These are phyloP conservation scores for Scaptomyza cyrtandrae DNA, from an alignment of 2,888 invertebrate species.

Conservation along the genomic window DNA sequence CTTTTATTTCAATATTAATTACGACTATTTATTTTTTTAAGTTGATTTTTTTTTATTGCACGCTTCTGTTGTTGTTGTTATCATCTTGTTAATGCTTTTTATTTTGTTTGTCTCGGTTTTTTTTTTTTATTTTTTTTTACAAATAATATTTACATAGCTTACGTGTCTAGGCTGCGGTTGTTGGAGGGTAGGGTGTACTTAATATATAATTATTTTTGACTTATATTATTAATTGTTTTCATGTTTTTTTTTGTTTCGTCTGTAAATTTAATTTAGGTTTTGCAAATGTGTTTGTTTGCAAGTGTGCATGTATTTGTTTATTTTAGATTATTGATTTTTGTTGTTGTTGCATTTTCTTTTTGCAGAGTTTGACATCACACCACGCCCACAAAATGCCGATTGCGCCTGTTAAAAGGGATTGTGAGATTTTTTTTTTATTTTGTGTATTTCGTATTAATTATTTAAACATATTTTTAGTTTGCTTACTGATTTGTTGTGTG, in stretches of 20 bases:
- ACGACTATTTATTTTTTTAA: slow-evolving; percentile 22
- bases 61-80: slow-evolving; percentile 46
- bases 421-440: slow-evolving; percentile 31
- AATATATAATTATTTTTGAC: slow-evolving; percentile 68
- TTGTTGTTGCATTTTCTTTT: slow-evolving; percentile 36
- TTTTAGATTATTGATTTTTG: slow-evolving; percentile 64
- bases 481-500: slow-evolving; percentile 32
- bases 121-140: slow-evolving; percentile 54
- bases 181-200: slow-evolving; percentile 80
- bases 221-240: slow-evolving; percentile 72
- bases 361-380: slow-evolving; percentile 32
- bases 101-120: slow-evolving; percentile 7
- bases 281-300: slow-evolving; percentile 49
- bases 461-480: slow-evolving; percentile 34
- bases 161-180: slow-evolving; percentile 66
- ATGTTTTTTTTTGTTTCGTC: neutral
- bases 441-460: slow-evolving; percentile 11
- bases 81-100: slow-evolving; percentile 28
- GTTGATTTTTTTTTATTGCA: slow-evolving; percentile 30
- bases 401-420: slow-evolving; percentile 4
- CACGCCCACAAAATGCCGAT: slow-evolving; percentile 18
- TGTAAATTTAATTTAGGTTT: slow-evolving; percentile 52
- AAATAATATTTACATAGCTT: slow-evolving; percentile 76
- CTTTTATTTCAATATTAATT: slow-evolving; percentile 58
- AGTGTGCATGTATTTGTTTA: slow-evolving; percentile 62